These are phyloP conservation scores for Ibycter americanus DNA, from an alignment of 2,797 vertebrate genomes.

Conservation along the genomic window DNA sequence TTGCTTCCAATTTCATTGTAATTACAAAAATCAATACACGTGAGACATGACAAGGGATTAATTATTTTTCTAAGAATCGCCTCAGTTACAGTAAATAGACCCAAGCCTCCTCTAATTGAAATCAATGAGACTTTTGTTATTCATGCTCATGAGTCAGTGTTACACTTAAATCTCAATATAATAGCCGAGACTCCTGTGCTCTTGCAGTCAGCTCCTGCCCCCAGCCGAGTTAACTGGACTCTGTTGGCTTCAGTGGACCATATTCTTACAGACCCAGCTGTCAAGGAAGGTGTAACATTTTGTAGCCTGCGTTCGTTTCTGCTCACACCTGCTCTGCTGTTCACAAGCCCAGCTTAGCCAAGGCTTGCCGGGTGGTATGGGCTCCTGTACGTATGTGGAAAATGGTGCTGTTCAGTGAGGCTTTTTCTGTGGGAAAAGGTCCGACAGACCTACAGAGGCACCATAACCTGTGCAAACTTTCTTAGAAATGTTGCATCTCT, in stretches of 20 bases:
- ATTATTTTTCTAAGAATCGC: slow-evolving; percentile 25
- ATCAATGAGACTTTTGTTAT: background rate
- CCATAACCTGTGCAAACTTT: background rate
- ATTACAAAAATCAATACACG: slow-evolving; percentile 48
- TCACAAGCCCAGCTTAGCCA: background rate
- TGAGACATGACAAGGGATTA: slow-evolving; percentile 54
- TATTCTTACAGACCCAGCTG: background rate
- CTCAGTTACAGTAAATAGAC: slow-evolving; percentile 57
- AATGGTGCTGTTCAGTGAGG: background rate
- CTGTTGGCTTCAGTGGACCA: background rate
- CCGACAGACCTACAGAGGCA: background rate
- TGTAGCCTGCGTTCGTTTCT: background rate
- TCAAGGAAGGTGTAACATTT: background rate
- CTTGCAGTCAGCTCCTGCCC: background rate
- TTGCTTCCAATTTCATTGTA: slow-evolving; percentile 5
- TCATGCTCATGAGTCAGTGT: background rate
- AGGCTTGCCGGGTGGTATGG: background rate
- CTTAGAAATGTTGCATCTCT: background rate
- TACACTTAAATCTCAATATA: background rate
- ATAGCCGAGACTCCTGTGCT: background rate
- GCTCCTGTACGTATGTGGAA: background rate
- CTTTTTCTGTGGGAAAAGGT: background rate
- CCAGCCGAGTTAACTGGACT: background rate
- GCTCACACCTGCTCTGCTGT: background rate
- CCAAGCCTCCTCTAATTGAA: background rate